Evolutionary conservation across 2,888 invertebrate species (phyloP).

Genomic region (Pantelozetes paolii): DNA sequence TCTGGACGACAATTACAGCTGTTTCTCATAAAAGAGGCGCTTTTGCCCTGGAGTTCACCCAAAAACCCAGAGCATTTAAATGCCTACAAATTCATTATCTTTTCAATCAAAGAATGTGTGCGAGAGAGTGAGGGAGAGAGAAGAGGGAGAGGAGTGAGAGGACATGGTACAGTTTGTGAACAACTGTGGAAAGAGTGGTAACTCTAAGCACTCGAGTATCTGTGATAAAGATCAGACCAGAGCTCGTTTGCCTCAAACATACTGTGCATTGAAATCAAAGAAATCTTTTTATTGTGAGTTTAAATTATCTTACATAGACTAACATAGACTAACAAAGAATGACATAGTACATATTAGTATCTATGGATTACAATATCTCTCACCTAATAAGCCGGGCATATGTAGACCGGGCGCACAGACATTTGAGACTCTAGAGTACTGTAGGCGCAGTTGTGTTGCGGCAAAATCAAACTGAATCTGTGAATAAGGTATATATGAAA

Average conservation of each 20-base stretch:
- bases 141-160: not conserved
- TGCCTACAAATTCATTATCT: conserved; percentile 36
- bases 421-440: conserved; percentile 13
- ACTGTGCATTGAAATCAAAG: not conserved
- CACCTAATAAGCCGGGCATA: conserved; percentile 35
- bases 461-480: conserved; percentile 13
- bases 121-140: not conserved
- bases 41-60: conserved; percentile 13
- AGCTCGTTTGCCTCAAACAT: conserved; percentile 34
- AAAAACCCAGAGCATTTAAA: conserved; percentile 26
- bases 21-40: conserved; percentile 32
- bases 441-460: not conserved
- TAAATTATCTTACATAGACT: conserved; percentile 34
- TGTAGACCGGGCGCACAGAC: not conserved
- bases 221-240: conserved; percentile 30
- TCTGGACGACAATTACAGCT: conserved; percentile 37
- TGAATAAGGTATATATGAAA: not conserved
- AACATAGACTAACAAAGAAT: too few species aligned
- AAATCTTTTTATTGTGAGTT: conserved; percentile 30
- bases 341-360: too few species aligned
- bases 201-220: conserved; percentile 23
- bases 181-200: conserved; percentile 22
- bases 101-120: conserved; percentile 30
- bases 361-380: conserved; percentile 35
- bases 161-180: not conserved